Base-by-base conservation (phyloP, 1,140 invertebrate species). In the Sminthurinus signatus region DNA sequence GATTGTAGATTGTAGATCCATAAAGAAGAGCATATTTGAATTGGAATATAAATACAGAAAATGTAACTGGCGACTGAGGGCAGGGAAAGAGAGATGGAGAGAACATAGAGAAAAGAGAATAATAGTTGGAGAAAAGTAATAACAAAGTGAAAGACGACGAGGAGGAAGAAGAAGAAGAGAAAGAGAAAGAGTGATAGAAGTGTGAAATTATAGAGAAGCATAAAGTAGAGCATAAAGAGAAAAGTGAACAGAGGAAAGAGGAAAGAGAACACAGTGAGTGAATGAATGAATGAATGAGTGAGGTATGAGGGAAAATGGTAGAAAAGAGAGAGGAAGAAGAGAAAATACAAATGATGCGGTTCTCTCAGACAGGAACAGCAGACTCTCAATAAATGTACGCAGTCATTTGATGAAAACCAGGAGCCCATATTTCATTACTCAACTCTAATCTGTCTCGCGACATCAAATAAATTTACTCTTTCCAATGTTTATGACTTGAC, bases 321-420 rank as follows among this genome's bases (percentile, higher is more conserved):
- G 46, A 23, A 50, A 50, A 17, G 5, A n/a, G 5, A 50, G 15
- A 23, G 15, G 23, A 14, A 31, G 51, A 21, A 28, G 8, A 21
- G 51, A 25, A 54, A 31, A 54, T 54, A 54, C 51, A 54, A 54
- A 54, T 54, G 51, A 42, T 56, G 54, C 54, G 54, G 54, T 56
- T 56, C 8, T 42, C n/a, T 56, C 54, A 31, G 54, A 56, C 54
- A 56, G 29, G 54, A 42, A 56, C 54, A n/a, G n/a, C n/a, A 56
- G 54, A 56, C 31, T 42, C 54, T 56, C 54, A 56, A 56, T 56
- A 56, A 56, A 56, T 56, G 54, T 42, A 56, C 4, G 36, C 15
- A 56, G 54, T 42, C 57, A 43, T 60, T 48, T 60, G 57, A 46
- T 60, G 57, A 60, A 60, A 60, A 60, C 57, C 57, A 60, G 57